These are phyloP conservation scores for Petrocephalus sullivani DNA, from an alignment of 2,797 vertebrate genomes.

Conservation along the genomic window DNA sequence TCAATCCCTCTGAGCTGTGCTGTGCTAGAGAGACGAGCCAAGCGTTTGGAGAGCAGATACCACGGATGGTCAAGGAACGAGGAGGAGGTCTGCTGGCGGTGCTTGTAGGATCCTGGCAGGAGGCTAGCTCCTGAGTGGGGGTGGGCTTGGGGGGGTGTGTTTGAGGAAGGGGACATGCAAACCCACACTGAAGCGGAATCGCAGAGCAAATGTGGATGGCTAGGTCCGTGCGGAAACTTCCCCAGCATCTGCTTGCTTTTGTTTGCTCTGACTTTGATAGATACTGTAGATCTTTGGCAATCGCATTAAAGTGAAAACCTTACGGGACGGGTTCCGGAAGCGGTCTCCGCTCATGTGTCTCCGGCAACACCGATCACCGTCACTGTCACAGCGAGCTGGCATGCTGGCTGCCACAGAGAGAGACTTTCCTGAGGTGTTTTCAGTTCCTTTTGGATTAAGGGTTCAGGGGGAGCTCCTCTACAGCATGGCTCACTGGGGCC, in stretches of 20 bases:
- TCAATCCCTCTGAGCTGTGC: background rate
- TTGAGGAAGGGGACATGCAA: background rate
- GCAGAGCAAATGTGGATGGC: background rate
- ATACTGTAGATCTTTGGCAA: slow-evolving; percentile 4
- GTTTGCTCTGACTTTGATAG: slow-evolving; percentile 12
- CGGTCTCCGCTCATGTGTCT: background rate
- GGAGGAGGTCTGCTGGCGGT: slow-evolving; percentile 43
- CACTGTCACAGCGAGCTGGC: background rate
- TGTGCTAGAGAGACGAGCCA: background rate
- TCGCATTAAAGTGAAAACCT: slow-evolving; percentile 4
- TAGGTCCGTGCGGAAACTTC: background rate
- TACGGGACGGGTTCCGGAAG: background rate
- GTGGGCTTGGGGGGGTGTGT: background rate
- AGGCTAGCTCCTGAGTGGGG: slow-evolving; percentile 41
- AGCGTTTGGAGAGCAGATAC: slow-evolving; percentile 67
- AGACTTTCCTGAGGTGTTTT: background rate
- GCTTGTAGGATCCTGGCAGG: slow-evolving; percentile 53
- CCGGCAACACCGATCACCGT: background rate
- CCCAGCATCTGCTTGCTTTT: background rate
- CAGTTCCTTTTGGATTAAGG: background rate
- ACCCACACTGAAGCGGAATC: background rate
- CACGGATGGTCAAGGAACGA: slow-evolving; percentile 60
- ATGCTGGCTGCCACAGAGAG: background rate
- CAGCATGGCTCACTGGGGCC: background rate
- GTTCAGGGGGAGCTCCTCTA: background rate